These are phyloP conservation scores for Pseudorhombus dupliciocellatus DNA, from an alignment of 2,113 vertebrate species.

Conservation along the genomic window DNA sequence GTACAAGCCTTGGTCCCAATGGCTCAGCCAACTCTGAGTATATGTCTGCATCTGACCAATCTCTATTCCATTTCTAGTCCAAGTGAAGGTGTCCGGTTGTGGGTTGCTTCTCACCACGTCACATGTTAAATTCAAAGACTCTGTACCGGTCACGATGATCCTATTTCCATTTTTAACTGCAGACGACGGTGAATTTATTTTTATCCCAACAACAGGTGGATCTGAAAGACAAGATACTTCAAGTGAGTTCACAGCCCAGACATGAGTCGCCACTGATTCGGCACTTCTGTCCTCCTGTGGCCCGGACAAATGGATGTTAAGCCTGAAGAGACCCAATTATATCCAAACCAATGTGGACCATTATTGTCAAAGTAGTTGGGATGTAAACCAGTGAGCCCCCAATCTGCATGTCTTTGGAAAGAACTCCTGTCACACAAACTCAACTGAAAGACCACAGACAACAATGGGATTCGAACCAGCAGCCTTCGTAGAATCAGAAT, in stretches of 20 bases:
- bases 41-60: accelerated
- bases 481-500: too few species aligned
- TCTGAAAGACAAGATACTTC: conserved; percentile 53
- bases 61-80: neutral
- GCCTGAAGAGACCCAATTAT: too few species aligned
- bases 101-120: conserved; percentile 44
- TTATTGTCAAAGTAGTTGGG: too few species aligned
- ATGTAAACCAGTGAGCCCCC: too few species aligned
- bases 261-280: too few species aligned
- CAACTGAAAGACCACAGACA: too few species aligned
- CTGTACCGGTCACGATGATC: accelerated
- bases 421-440: too few species aligned
- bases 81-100: accelerated
- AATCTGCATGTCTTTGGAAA: too few species aligned
- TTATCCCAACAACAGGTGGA: conserved; percentile 48
- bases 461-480: too few species aligned
- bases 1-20: conserved; percentile 29
- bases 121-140: conserved; percentile 52
- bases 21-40: accelerated
- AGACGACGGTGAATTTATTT: accelerated
- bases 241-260: neutral
- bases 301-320: too few species aligned
- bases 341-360: too few species aligned
- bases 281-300: too few species aligned
- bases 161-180: conserved; percentile 13